phyloP scores from a whole-genome alignment of 2,888 invertebrate species.

The Camptogramma bilineatum region DNA sequence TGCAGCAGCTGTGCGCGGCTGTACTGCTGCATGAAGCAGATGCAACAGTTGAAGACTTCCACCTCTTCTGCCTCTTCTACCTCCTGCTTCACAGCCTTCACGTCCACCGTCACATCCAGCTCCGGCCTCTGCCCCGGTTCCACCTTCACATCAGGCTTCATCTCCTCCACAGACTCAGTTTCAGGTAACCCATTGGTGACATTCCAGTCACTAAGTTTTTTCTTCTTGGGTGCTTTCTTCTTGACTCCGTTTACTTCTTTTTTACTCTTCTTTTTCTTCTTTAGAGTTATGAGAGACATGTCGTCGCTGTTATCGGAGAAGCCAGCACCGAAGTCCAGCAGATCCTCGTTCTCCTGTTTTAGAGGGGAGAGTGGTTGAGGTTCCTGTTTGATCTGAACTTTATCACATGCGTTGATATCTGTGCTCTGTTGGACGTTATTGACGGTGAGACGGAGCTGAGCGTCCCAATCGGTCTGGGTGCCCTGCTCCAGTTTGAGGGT shows the following conservation, averaged over 20 bases:
- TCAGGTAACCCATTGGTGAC: slow-evolving; percentile 47
- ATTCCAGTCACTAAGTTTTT: slow-evolving; percentile 55
- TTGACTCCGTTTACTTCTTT: slow-evolving; percentile 52
- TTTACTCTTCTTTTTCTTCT: slow-evolving; percentile 61
- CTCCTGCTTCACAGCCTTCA: slow-evolving; percentile 52
- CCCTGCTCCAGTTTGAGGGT: slow-evolving; percentile 50
- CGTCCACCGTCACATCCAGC: slow-evolving; percentile 24
- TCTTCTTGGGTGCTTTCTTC: slow-evolving; percentile 54
- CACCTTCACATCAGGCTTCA: slow-evolving; percentile 9
- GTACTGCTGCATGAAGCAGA: slow-evolving; percentile 67
- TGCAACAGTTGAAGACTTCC: slow-evolving; percentile 68
- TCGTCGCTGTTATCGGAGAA: slow-evolving; percentile 72
- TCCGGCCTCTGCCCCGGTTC: slow-evolving; percentile 44
- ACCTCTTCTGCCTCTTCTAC: slow-evolving; percentile 49
- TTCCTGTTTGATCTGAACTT: slow-evolving; percentile 61
- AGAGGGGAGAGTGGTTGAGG: slow-evolving; percentile 52
- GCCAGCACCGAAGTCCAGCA: slow-evolving; percentile 45
- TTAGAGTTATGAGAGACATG: slow-evolving; percentile 63
- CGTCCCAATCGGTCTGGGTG: slow-evolving; percentile 65
- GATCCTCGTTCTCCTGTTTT: slow-evolving; percentile 59
- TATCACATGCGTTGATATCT: slow-evolving; percentile 5
- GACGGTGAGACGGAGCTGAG: slow-evolving; percentile 22
- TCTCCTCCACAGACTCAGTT: slow-evolving; percentile 44
- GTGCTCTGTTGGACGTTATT: slow-evolving; percentile 1
- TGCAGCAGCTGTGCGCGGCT: slow-evolving; percentile 62